Evolutionary conservation across 2,113 vertebrate species (phyloP), one percentile per base, ranked within the genome.

Genomic region (Grammomys surdaster): DNA sequence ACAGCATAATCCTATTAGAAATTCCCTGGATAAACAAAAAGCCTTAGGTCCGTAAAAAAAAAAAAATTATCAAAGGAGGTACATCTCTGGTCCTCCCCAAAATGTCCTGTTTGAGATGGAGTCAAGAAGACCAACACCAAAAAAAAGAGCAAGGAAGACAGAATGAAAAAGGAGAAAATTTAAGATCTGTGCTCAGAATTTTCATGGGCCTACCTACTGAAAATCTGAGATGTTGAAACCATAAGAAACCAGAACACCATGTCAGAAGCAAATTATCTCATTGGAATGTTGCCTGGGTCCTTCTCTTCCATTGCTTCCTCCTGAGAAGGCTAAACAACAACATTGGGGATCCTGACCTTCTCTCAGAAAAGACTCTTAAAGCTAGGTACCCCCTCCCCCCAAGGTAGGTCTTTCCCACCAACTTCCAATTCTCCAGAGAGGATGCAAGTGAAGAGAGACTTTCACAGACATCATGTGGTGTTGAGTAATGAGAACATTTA

Each of bases 21-120:
- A 67, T 54, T 65, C 26, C 40, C 51, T 70, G 93, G 11, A n/a
- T 76, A 70, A 48, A 56, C 12, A 84, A 72, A 95, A 76, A 92
- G 7, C 58, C 12, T 51, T 84, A 54, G 46, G 4, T 73, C 46
- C 54, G 33, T 86, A 40, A 76, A 20, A 48, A 65, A 46, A 46
- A 20, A 48, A 70, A 67, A 46, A 72, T 48, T 46, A 40, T 26
- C 17, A 16, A 0, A 88, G 28, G n/a, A n/a, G 51, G 3, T 3
- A 14, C n/a, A 54, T 17, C 3, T 36, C 5, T 24, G 26, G 9
- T 20, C 46, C 26, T 51, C 67, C 19, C 24, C 10, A 28, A 0
- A 56, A 10, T 22, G 63, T 54, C 33, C 17, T 63, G n/a, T 40
- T 40, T 19, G 51, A 88, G 51, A 56, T 31, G 69, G 24, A 11